phyloP scores from a whole-genome alignment of 2,888 invertebrate species.

The Sphaerophoria taeniata region DNA sequence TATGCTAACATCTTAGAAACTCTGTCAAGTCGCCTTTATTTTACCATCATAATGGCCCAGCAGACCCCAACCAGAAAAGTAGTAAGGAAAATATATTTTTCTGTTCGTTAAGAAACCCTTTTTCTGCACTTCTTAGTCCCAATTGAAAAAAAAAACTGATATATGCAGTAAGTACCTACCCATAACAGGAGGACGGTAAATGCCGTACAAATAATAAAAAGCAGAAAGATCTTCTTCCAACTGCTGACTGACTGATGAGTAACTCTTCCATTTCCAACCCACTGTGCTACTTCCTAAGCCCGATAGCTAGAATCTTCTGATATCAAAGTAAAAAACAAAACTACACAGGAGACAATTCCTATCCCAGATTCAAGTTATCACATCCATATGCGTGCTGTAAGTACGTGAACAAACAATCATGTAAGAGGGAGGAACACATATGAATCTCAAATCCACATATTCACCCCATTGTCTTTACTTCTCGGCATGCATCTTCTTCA shows the following conservation, averaged over 20 bases:
- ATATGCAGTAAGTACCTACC: no score
- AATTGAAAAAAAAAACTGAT: conserved; percentile 5
- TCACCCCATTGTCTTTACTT: conserved; percentile 44
- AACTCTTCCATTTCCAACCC: conserved; percentile 16
- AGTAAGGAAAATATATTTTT: no score
- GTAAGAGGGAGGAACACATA: conserved; percentile 34
- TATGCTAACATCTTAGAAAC: no score
- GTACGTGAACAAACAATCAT: conserved; percentile 61
- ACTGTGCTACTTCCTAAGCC: conserved; percentile 16
- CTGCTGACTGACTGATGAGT: conserved; percentile 66
- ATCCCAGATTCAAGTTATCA: conserved; percentile 33
- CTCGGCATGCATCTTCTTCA: conserved; percentile 36
- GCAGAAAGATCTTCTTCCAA: conserved; percentile 32
- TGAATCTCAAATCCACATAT: conserved; percentile 15
- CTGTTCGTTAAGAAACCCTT: background rate
- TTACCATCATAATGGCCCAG: conserved; percentile 3
- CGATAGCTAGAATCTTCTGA: conserved; percentile 29
- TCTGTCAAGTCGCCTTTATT: conserved; percentile 41
- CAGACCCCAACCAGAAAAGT: background rate
- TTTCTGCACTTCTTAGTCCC: background rate
- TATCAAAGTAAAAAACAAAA: conserved; percentile 68
- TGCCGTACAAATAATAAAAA: no score
- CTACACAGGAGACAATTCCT: conserved; percentile 55
- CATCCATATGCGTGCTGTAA: conserved; percentile 64
- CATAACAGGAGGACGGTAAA: no score